These are phyloP conservation scores for Pristionchus fissidentatus DNA, from an alignment of 2,888 invertebrate genomes.

Conservation along the genomic window DNA sequence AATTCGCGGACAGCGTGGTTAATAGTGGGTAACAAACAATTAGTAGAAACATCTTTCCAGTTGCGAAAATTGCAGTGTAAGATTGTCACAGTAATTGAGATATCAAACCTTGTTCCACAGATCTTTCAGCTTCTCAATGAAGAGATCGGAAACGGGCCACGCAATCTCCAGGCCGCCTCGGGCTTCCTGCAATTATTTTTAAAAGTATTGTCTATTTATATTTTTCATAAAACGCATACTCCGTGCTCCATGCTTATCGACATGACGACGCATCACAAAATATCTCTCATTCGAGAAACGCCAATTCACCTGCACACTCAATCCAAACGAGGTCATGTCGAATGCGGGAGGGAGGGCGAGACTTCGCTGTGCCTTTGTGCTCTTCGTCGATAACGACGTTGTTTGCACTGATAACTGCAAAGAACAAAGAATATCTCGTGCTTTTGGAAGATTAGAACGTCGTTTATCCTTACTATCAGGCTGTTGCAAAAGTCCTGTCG, in stretches of 20 bases:
- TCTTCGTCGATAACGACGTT: slow-evolving; percentile 46
- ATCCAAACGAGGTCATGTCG: slow-evolving; percentile 71
- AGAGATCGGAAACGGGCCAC: slow-evolving; percentile 72
- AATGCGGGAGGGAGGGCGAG: slow-evolving; percentile 73
- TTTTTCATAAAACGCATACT: no score
- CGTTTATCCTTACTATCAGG: no score
- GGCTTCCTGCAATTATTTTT: slow-evolving; percentile 58
- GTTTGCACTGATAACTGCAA: slow-evolving; percentile 40
- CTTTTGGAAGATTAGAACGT: no score
- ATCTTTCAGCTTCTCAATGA: slow-evolving; percentile 64
- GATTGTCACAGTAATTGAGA: no score
- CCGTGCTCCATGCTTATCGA: no score
- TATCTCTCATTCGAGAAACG: neutral
- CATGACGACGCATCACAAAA: neutral
- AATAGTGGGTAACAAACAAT: no score
- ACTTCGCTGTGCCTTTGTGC: slow-evolving; percentile 68
- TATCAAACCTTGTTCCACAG: slow-evolving; percentile 69
- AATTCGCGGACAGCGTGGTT: no score
- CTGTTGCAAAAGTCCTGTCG: no score
- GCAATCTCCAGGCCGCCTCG: slow-evolving; percentile 66
- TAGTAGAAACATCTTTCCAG: no score
- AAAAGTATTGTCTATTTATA: no score
- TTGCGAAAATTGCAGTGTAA: no score
- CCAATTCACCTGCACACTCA: slow-evolving; percentile 57
- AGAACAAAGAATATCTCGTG: no score